phyloP scores from a whole-genome alignment of 1,140 invertebrate species.

The Drosophila busckii region DNA sequence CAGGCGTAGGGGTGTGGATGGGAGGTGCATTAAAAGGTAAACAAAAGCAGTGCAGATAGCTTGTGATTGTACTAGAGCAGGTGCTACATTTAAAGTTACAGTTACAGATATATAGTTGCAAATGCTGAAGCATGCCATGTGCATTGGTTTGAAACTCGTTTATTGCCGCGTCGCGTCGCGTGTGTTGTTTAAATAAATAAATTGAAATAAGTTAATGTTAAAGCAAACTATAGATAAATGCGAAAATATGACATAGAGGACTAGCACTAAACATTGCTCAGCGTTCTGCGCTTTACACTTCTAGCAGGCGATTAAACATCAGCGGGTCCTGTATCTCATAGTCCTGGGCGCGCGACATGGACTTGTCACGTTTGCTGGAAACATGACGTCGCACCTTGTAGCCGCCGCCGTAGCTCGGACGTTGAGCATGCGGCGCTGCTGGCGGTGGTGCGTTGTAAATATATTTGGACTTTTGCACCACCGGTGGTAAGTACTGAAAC shows the following conservation, averaged over 20 bases:
- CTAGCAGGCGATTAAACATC: constrained; percentile 68
- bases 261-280: constrained; percentile 37
- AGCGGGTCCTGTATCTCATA: constrained; percentile 68
- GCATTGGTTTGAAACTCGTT: constrained; percentile 34
- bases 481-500: constrained; percentile 60
- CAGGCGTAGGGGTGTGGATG: not conserved
- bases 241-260: constrained; percentile 69
- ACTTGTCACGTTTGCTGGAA: constrained; percentile 1
- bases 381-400: constrained; percentile 71
- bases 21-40: constrained; percentile 9
- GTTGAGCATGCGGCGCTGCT: constrained; percentile 26
- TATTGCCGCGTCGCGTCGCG: constrained; percentile 14
- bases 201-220: constrained; percentile 59
- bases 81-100: no score
- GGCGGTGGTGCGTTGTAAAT: constrained; percentile 50
- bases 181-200: not conserved
- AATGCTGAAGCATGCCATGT: constrained; percentile 59
- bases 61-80: constrained; percentile 9
- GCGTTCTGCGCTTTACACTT: constrained; percentile 30
- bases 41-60: constrained; percentile 33
- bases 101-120: no score
- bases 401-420: constrained; percentile 32
- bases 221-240: constrained; percentile 50
- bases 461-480: constrained; percentile 71
- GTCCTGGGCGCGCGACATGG: constrained; percentile 50